phyloP scores from a whole-genome alignment of 2,797 vertebrate species.

The Netta rufina region DNA sequence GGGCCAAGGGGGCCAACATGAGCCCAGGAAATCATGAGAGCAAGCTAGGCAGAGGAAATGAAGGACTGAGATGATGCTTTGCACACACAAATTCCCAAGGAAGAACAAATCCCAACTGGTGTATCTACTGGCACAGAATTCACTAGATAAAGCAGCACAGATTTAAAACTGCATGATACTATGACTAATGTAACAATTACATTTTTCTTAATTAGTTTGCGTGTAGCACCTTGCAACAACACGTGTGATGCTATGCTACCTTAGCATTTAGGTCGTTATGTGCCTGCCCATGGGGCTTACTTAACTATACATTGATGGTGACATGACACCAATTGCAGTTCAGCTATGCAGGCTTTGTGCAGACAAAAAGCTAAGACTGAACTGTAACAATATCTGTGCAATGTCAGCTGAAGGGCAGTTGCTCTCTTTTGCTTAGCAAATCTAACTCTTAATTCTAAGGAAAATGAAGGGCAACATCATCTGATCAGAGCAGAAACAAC shows the following conservation, averaged over 20 bases:
- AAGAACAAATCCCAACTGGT: background rate
- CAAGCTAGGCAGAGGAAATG: background rate
- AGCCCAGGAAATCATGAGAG: background rate
- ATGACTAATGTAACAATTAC: background rate
- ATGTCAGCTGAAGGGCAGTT: background rate
- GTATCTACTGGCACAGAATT: background rate
- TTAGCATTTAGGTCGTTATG: background rate
- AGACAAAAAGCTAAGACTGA: background rate
- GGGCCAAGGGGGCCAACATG: background rate
- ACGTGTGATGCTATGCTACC: background rate
- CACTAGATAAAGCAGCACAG: background rate
- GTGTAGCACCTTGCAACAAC: background rate
- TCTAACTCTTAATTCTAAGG: background rate
- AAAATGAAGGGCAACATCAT: background rate
- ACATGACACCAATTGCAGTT: background rate
- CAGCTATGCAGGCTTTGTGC: accelerated
- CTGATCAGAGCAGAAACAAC: background rate
- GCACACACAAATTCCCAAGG: background rate
- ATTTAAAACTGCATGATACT: accelerated
- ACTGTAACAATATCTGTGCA: background rate
- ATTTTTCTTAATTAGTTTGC: background rate
- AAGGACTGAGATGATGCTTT: background rate
- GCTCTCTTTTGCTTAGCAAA: background rate
- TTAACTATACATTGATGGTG: background rate
- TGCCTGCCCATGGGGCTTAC: background rate